These are phyloP conservation scores for Tanypteryx hageni DNA, from an alignment of 2,888 invertebrate species.

Conservation along the genomic window DNA sequence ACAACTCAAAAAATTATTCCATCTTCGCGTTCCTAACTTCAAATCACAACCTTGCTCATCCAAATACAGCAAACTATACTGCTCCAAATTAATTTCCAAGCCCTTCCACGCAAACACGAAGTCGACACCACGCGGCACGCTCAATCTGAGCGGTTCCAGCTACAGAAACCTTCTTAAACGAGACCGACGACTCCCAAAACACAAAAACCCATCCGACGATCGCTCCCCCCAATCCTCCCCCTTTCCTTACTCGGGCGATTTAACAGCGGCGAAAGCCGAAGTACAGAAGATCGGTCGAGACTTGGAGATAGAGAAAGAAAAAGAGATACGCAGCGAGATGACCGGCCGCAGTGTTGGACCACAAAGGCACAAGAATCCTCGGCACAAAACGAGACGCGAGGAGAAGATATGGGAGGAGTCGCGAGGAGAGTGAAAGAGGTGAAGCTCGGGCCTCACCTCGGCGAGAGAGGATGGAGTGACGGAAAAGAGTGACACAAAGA, in stretches of 20 bases:
- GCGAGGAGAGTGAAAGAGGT: neutral
- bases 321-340: neutral
- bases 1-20: no score
- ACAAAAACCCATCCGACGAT: no score
- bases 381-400: neutral
- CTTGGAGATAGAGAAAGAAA: neutral
- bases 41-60: neutral
- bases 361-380: neutral
- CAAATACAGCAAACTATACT: neutral
- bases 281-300: neutral
- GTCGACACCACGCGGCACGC: neutral
- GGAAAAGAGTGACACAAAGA: constrained; percentile 47
- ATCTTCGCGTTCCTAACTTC: no score
- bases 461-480: neutral
- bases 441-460: neutral
- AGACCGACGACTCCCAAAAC: neutral
- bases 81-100: neutral
- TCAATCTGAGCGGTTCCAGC: neutral
- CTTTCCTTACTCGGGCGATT: no score
- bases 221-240: no score
- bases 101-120: neutral
- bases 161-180: neutral
- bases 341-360: neutral
- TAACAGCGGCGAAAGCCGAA: neutral
- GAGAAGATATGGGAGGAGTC: neutral